Percentiles rank a stretch among this genome's conserved stretches.
Evolutionary conservation across 2,113 vertebrate species (phyloP).

Genomic region (Dipodomys merriami): DNA sequence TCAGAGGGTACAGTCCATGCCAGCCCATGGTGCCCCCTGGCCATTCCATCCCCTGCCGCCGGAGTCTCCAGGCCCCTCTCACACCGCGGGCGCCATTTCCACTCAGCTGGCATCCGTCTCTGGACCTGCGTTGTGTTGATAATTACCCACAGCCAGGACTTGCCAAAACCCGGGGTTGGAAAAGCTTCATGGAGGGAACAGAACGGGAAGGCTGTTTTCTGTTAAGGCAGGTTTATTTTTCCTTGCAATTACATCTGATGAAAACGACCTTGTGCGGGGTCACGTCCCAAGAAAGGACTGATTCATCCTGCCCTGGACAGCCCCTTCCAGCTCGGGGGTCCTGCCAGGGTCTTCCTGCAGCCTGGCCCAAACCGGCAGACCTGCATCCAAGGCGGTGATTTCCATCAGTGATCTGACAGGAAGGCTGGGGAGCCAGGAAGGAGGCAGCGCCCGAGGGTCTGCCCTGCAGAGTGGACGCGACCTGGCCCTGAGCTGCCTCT

Average conservation of each 20-base stretch:
- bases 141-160: neutral
- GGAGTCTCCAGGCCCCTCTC: neutral
- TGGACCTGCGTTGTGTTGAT: neutral
- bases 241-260: conserved; percentile 71
- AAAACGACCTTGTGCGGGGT: conserved; percentile 44
- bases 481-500: too few species aligned
- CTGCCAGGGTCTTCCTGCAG: neutral
- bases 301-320: conserved; percentile 40
- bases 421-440: neutral
- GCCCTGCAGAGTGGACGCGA: too few species aligned
- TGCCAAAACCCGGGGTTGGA: conserved; percentile 44
- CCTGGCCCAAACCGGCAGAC: neutral
- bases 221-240: conserved; percentile 74
- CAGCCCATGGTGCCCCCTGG: neutral
- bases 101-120: neutral
- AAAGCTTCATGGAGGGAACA: conserved; percentile 18
- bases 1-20: neutral
- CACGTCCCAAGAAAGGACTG: conserved; percentile 57
- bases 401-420: rapidly evolving
- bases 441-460: neutral
- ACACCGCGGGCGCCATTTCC: neutral
- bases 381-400: neutral
- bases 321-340: neutral
- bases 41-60: neutral
- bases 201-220: conserved; percentile 68